These are phyloP conservation scores for Endomychus coccineus DNA, from an alignment of 2,888 invertebrate species.

Conservation along the genomic window DNA sequence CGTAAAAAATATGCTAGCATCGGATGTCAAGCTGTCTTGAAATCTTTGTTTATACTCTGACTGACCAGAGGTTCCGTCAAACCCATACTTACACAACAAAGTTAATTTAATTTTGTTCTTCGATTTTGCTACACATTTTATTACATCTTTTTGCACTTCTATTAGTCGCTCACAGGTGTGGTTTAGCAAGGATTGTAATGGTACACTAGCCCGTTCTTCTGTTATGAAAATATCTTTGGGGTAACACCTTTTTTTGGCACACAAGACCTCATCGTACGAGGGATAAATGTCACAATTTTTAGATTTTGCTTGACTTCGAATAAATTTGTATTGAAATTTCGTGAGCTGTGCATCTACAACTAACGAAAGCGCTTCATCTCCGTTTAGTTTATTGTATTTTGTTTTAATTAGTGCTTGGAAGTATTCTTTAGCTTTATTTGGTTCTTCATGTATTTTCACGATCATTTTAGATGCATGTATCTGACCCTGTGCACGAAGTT, in stretches of 20 bases:
- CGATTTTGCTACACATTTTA: no score
- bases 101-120: no score
- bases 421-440: neutral
- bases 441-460: conserved; percentile 16
- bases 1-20: conserved; percentile 26
- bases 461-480: conserved; percentile 20
- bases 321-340: conserved; percentile 25
- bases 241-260: conserved; percentile 25
- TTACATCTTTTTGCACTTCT: neutral
- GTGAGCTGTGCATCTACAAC: conserved; percentile 25
- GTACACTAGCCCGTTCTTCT: no score
- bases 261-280: conserved; percentile 23
- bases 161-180: neutral
- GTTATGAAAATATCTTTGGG: no score
- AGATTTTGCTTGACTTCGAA: conserved; percentile 25
- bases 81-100: conserved; percentile 25
- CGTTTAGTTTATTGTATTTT: conserved; percentile 10
- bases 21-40: conserved; percentile 13
- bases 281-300: no score
- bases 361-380: conserved; percentile 23
- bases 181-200: neutral
- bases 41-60: conserved; percentile 26
- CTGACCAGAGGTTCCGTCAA: conserved; percentile 22
- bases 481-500: no score
- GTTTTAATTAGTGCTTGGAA: neutral